phyloP scores from a whole-genome alignment of 2,888 invertebrate genomes.

The Bellardia pandia region DNA sequence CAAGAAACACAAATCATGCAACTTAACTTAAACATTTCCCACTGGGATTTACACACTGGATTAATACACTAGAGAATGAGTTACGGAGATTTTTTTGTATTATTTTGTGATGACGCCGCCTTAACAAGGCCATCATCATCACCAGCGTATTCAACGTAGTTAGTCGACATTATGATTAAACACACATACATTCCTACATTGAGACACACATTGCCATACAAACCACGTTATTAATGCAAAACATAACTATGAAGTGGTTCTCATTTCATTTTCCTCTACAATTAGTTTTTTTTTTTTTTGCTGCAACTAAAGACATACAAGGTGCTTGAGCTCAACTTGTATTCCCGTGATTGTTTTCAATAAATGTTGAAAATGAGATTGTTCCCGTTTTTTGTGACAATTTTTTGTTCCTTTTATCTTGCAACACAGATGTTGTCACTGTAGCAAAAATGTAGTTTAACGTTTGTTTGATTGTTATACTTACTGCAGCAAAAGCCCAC shows the following conservation, averaged over 20 bases:
- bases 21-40: neutral
- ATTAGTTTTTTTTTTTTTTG: neutral
- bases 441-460: conserved; percentile 17
- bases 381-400: conserved; percentile 45
- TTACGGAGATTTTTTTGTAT: conserved; percentile 3
- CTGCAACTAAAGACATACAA: conserved; percentile 37
- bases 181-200: conserved; percentile 10
- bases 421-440: conserved; percentile 34
- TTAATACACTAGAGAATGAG: conserved; percentile 25
- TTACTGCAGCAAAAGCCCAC: conserved; percentile 55
- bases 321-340: conserved; percentile 43
- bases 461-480: neutral
- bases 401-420: neutral
- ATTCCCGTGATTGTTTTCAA: conserved; percentile 54
- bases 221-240: conserved; percentile 65
- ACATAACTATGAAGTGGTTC: conserved; percentile 57
- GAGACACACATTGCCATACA: conserved; percentile 6
- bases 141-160: conserved; percentile 5
- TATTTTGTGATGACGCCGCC: conserved; percentile 32
- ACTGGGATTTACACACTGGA: conserved; percentile 14
- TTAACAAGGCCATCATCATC: conserved; percentile 58
- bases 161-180: conserved; percentile 41
- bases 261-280: conserved; percentile 26
- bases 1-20: too few relatives aligned
- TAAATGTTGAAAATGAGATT: conserved; percentile 59